Evolutionary conservation across 2,888 invertebrate species (phyloP).

Genomic region (Habroteleia sp.): DNA sequence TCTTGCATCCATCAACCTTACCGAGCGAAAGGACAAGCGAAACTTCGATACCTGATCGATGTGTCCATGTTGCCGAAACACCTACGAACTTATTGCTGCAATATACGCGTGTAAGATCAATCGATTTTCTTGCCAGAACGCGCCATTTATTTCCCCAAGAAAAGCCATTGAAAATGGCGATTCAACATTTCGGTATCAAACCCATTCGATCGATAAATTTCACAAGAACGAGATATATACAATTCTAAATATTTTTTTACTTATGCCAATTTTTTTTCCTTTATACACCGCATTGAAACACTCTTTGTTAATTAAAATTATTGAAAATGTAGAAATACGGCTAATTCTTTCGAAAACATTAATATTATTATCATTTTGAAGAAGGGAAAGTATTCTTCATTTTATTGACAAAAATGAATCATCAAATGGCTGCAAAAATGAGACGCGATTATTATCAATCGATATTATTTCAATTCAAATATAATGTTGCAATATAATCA

Average conservation of each 20-base stretch:
- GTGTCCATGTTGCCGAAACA: slow-evolving; percentile 68
- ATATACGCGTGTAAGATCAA: slow-evolving; percentile 63
- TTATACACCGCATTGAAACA: too few species aligned
- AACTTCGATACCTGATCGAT: slow-evolving; percentile 75
- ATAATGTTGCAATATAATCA: too few species aligned
- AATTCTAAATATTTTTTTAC: neutral
- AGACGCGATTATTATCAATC: too few species aligned
- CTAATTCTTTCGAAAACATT: too few species aligned
- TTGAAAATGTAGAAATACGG: too few species aligned
- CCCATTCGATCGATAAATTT: slow-evolving; percentile 46
- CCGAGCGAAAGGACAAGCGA: slow-evolving; percentile 66
- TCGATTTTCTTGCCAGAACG: slow-evolving; percentile 57
- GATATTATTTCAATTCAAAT: too few species aligned
- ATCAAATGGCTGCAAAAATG: too few species aligned
- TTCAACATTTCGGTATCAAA: slow-evolving; percentile 45
- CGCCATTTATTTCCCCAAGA: slow-evolving; percentile 58
- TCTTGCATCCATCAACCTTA: slow-evolving; percentile 80
- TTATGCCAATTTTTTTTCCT: neutral
- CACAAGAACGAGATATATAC: slow-evolving; percentile 7
- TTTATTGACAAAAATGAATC: too few species aligned
- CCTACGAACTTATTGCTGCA: slow-evolving; percentile 65
- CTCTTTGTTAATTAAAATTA: too few species aligned
- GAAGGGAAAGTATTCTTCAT: too few species aligned
- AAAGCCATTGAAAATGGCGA: slow-evolving; percentile 58
- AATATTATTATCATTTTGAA: too few species aligned